These are phyloP conservation scores for Nemurella pictetii DNA, from an alignment of 2,888 invertebrate species.

Conservation along the genomic window DNA sequence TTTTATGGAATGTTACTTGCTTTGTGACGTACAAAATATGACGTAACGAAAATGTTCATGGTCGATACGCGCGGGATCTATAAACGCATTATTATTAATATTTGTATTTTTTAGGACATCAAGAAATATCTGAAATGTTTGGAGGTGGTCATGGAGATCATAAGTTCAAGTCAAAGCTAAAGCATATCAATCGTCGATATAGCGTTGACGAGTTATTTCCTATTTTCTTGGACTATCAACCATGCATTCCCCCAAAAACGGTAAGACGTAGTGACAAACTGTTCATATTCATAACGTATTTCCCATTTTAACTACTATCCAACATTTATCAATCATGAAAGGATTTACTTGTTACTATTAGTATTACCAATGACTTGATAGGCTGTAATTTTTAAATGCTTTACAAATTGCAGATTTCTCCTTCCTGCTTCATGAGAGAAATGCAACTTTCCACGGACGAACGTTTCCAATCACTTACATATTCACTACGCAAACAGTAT, in stretches of 20 bases:
- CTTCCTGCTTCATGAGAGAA: constrained; percentile 41
- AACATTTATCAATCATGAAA: too few relatives aligned
- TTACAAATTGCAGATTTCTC: constrained; percentile 31
- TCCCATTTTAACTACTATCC: background rate
- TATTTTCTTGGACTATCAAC: constrained; percentile 6
- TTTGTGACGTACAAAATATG: constrained; percentile 1
- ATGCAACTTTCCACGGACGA: constrained; percentile 35
- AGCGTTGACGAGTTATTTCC: background rate
- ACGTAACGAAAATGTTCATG: background rate
- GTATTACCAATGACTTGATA: background rate
- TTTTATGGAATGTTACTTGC: constrained; percentile 10
- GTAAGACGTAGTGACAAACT: background rate
- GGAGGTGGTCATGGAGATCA: background rate
- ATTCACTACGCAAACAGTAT: background rate
- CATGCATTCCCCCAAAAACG: background rate
- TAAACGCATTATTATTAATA: background rate
- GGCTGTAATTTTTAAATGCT: too few relatives aligned
- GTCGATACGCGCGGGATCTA: constrained; percentile 1
- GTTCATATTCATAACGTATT: background rate
- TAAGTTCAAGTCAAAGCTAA: background rate
- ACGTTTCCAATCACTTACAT: constrained; percentile 30
- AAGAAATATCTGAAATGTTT: background rate
- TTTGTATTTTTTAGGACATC: background rate
- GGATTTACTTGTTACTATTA: background rate
- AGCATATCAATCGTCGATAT: background rate